Percentiles rank a stretch among this genome's conserved stretches.
Evolutionary conservation across 2,797 vertebrate species (phyloP).

Genomic region (Melanotaenia maccullochi): DNA sequence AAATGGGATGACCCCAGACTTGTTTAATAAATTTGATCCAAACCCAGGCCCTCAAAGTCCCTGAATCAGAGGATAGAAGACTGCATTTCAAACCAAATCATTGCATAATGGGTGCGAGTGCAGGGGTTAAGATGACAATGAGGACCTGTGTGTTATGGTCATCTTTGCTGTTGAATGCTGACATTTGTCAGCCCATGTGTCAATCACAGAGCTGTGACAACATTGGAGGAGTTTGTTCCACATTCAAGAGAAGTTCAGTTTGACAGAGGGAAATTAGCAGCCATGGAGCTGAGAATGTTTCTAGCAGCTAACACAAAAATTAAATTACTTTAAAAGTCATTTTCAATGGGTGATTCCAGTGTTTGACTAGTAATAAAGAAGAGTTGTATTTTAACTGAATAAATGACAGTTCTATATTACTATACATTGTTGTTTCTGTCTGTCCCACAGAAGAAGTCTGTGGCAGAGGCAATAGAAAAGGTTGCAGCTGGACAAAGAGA

Average conservation of each 20-base stretch:
- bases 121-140: background rate
- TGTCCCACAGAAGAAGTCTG: constrained; percentile 69
- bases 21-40: background rate
- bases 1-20: background rate
- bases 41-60: background rate
- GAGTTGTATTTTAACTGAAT: background rate
- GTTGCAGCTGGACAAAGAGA: constrained; percentile 54
- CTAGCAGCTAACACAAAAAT: background rate
- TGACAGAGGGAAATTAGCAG: background rate
- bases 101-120: background rate
- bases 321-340: background rate
- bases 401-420: background rate
- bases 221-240: too few relatives aligned
- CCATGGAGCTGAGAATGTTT: background rate
- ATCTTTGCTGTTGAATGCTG: background rate
- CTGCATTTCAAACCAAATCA: background rate
- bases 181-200: background rate
- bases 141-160: background rate
- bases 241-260: background rate
- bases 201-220: background rate
- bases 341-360: background rate
- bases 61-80: background rate
- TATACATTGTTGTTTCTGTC: constrained; percentile 12
- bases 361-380: background rate
- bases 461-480: constrained; percentile 64